Base-by-base conservation (phyloP, 2,888 invertebrate genomes). In the Amphipyra berbera region DNA sequence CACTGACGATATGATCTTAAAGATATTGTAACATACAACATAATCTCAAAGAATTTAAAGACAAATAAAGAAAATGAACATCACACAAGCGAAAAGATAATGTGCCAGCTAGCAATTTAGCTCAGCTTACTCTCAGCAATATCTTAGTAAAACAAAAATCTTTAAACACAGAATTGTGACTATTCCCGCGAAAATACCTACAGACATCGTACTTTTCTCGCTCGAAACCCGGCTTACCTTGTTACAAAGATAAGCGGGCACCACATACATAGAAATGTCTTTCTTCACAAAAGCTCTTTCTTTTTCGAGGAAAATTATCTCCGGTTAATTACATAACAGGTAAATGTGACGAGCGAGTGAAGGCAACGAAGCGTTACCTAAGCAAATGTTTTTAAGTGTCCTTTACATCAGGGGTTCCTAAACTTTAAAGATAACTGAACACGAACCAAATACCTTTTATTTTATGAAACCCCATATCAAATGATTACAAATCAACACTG, bases 261-360 rank as follows among this genome's bases (percentile, higher is more conserved):
- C 35, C 52, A 58, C 61, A 67, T 46, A 69, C 58, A 66, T 61
- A 59, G 66, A 48, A 61, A 62, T 60, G 63, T 63, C 54, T 64
- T 55, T 30, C 12, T 60, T 50, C 44, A 14, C 12, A 56, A 45
- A 63, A 63, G 21, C 35, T 12, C 15, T 63, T 62, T 49, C 13
- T 73, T 67, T 62, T 70, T 61, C 13, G 5, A 45, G 56, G 40
- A 56, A 69, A 69, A 60, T 66, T 52, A 73, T 64, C 69, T 68
- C 13, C n/a, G 9, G 61, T 60, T 76, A 76, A 76, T 73, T 73
- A 73, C 59, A 67, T 57, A 56, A 61, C 59, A 64, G 55, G 61
- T 69, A 47, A 44, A 54, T 58, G 58, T 64, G 53, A 48, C 14
- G 54, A 56, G 53, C 14, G 40, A 69, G 47, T 40, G 57, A 49